Base-by-base conservation (phyloP, 1,140 invertebrate species). In the Cydia amplana region DNA sequence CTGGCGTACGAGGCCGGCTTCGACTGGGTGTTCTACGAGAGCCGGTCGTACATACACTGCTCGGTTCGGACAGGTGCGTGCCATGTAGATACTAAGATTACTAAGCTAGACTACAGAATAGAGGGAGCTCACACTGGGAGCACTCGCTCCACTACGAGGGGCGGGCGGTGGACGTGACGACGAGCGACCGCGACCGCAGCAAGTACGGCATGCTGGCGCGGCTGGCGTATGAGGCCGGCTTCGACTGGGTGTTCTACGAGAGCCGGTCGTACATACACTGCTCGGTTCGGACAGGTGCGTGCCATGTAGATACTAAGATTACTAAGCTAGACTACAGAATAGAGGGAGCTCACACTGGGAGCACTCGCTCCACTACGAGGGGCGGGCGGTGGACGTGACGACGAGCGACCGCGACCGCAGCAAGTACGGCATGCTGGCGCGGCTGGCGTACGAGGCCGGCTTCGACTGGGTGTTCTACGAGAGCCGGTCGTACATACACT, bases 391-490 rank as follows among this genome's bases (percentile, higher is more conserved):
- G 46, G 98, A 99, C 93, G 96, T 99, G 78, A 98, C 97, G 23
- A 99, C 98, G 72, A 97, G 96, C 70, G 98, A 99, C 93, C 94
- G 97, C 23, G 98, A 99, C 91, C 94, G 96, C 49, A 95, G 96
- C 84, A 99, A 99, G 93, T 98, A 98, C 90, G 98, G 98, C 63
- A 98, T 99, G 97, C 93, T 99, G 77, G 98, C 98, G 0, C 93
- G 98, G 49, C 94, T 99, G n/a, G 98, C 98, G 0, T 97, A 99
- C 25, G 97, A 99, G 91, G 98, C 98, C 12, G 98, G 98, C 81
- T 99, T 99, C 95, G 98, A 99, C 94, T 99, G 98, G 98, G 98
- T 99, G 23, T 98, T 97, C 93, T 99, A 99, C 90, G 98, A 99
- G 91, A 97, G 97, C 84, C 95, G 97, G 77, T 96, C 97, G 16